These are phyloP conservation scores for Drosophila elegans DNA, from an alignment of 1,140 invertebrate species.

Conservation along the genomic window DNA sequence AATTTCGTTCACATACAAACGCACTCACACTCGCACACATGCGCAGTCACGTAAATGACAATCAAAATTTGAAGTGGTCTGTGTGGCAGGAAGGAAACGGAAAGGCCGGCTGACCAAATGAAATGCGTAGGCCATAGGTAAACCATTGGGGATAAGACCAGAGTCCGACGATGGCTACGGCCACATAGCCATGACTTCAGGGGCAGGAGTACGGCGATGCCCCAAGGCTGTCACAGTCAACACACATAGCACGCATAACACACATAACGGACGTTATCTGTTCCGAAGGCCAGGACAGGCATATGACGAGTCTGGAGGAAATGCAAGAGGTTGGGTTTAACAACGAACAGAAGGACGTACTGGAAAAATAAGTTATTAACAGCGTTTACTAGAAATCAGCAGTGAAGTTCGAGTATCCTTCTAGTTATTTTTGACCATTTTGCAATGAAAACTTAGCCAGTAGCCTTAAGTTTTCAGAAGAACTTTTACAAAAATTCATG, in stretches of 20 bases:
- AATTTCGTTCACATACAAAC: conserved; percentile 62
- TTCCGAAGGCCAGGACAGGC: conserved; percentile 28
- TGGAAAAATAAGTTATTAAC: not conserved
- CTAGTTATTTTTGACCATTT: too few species aligned
- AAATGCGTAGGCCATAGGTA: conserved; percentile 61
- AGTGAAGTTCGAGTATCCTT: too few species aligned
- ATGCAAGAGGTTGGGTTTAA: not conserved
- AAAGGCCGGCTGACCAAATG: conserved; percentile 61
- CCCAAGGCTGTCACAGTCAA: conserved; percentile 78
- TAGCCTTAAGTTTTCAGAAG: too few species aligned
- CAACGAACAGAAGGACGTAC: not conserved
- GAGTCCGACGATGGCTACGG: conserved; percentile 5
- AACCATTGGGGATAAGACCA: conserved; percentile 11
- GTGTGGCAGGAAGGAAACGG: conserved; percentile 43
- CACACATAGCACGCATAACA: conserved; percentile 21
- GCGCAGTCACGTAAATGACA: conserved; percentile 73
- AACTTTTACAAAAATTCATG: too few species aligned
- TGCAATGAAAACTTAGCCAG: too few species aligned
- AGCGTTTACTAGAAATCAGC: not conserved
- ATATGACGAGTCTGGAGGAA: conserved; percentile 18
- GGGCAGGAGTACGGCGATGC: conserved; percentile 26
- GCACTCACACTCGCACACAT: not conserved
- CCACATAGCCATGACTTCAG: not conserved
- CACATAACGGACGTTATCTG: conserved; percentile 66
- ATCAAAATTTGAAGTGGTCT: conserved; percentile 75